Evolutionary conservation across 2,113 vertebrate genomes (phyloP).

Genomic region (Indicator maculatus): DNA sequence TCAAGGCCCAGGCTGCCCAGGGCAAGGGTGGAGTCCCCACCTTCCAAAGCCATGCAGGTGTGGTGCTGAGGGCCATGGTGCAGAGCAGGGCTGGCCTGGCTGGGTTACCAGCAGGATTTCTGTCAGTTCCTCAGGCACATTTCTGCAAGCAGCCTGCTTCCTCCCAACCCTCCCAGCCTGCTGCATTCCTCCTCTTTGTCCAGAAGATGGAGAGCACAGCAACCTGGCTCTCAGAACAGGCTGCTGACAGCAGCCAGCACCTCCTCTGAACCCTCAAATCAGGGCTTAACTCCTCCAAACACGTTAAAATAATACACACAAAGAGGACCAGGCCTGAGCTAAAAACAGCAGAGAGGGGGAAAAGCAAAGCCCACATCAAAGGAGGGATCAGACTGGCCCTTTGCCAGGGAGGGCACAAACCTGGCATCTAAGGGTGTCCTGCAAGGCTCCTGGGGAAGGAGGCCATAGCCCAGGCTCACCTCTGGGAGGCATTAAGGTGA

Average conservation of each 20-base stretch:
- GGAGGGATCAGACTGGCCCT: neutral
- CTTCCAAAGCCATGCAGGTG: neutral
- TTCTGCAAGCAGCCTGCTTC: neutral
- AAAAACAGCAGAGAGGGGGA: conserved; percentile 1
- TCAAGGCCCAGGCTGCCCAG: neutral
- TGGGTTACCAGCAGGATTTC: neutral
- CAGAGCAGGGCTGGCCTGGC: neutral
- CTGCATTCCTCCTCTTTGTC: conserved; percentile 22
- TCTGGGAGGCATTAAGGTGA: neutral
- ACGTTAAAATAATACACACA: neutral
- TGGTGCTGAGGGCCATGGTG: neutral
- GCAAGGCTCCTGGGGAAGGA: neutral
- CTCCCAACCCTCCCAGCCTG: neutral
- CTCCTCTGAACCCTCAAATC: conserved; percentile 10
- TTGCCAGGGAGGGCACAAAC: neutral
- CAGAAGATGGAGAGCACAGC: conserved; percentile 53
- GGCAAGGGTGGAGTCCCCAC: neutral
- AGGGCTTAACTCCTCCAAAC: neutral
- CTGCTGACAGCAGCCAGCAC: neutral
- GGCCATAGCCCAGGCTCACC: neutral
- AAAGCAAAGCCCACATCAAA: neutral
- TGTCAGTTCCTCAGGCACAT: neutral
- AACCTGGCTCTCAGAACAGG: neutral
- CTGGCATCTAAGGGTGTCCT: neutral
- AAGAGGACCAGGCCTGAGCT: conserved; percentile 22